phyloP scores from a whole-genome alignment of 2,797 vertebrate genomes.

The Smutsia temminckii region DNA sequence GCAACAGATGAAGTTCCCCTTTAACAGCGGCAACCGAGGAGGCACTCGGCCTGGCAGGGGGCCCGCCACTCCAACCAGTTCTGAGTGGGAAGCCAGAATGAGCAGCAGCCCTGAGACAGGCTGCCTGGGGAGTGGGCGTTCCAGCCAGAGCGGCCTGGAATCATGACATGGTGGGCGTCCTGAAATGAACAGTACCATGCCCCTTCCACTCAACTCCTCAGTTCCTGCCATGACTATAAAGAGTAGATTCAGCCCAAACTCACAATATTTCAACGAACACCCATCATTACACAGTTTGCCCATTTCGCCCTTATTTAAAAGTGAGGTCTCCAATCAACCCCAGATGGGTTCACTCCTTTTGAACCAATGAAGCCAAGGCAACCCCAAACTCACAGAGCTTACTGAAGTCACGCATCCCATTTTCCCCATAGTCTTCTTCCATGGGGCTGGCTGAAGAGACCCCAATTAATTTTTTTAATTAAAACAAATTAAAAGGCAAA shows the following conservation, averaged over 20 bases:
- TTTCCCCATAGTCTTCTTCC: not conserved
- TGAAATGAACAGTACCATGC: not conserved
- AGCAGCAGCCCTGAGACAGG: rapidly evolving
- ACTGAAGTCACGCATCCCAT: not conserved
- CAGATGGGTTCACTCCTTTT: not conserved
- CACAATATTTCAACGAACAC: not conserved
- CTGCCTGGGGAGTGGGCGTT: no score
- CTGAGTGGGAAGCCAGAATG: not conserved
- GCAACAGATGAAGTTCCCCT: not conserved
- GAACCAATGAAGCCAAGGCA: not conserved
- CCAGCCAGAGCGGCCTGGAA: no score
- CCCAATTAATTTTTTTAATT: not conserved
- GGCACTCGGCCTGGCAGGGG: rapidly evolving
- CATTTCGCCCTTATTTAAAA: not conserved
- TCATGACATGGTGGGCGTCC: rapidly evolving
- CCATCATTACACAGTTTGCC: not conserved
- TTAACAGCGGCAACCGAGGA: rapidly evolving
- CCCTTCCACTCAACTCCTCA: not conserved
- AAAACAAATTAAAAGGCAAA: not conserved
- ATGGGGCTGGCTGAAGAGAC: not conserved
- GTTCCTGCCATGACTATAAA: not conserved
- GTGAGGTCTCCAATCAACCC: not conserved
- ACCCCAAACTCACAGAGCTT: not conserved
- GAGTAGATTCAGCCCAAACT: not conserved
- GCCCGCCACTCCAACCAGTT: not conserved